Percentiles rank a stretch among this genome's conserved stretches.
These are phyloP conservation scores for Mormyrops attenuatus DNA, from an alignment of 2,797 vertebrate species.

Conservation along the genomic window DNA sequence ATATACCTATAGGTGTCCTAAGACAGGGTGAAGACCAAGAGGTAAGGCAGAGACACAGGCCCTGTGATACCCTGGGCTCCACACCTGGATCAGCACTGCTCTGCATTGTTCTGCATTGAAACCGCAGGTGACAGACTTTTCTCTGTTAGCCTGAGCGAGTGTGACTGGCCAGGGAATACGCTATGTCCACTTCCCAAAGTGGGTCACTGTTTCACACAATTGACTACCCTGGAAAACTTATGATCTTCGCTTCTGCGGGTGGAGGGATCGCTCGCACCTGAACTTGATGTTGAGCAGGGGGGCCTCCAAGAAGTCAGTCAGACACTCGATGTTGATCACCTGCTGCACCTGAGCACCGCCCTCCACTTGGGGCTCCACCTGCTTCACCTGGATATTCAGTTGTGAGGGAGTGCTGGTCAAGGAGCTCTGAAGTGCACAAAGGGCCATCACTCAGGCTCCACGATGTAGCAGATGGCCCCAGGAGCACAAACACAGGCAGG, in stretches of 20 bases:
- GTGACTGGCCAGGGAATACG: neutral
- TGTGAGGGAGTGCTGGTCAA: constrained; percentile 67
- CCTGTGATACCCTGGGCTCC: neutral
- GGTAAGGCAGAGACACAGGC: neutral
- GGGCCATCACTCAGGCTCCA: neutral
- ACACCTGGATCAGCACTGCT: neutral
- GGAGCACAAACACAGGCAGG: neutral
- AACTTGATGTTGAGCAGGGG: constrained; percentile 83
- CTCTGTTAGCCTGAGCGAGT: neutral
- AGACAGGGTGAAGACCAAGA: neutral
- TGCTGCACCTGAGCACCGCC: constrained; percentile 89
- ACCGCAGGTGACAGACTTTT: neutral
- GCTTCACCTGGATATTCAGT: constrained; percentile 82
- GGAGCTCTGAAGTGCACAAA: constrained; percentile 35
- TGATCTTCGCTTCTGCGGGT: neutral
- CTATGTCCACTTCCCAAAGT: neutral
- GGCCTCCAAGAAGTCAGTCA: constrained; percentile 74
- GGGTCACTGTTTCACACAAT: neutral
- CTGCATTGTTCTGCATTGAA: neutral
- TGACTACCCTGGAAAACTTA: neutral
- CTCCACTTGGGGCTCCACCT: constrained; percentile 79
- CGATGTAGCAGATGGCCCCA: neutral
- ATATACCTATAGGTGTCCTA: neutral
- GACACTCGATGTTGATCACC: constrained; percentile 87
- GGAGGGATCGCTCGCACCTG: constrained; percentile 57